Evolutionary conservation across 2,888 invertebrate genomes (phyloP).

Genomic region (Nysson spinosus): DNA sequence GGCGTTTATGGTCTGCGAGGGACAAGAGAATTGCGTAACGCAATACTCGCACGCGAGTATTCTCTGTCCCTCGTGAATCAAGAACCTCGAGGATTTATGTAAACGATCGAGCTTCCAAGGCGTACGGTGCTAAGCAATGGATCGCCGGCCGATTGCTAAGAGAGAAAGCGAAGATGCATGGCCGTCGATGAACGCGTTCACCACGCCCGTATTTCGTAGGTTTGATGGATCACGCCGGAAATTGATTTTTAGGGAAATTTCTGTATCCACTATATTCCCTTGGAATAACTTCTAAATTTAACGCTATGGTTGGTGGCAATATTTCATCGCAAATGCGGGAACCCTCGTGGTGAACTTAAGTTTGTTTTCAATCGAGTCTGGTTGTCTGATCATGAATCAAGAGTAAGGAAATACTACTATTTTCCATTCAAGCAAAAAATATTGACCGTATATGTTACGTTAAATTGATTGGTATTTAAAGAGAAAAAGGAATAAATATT

Average conservation of each 20-base stretch:
- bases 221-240: conserved; percentile 27
- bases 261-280: background rate
- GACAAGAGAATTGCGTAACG: conserved; percentile 40
- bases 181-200: conserved; percentile 14
- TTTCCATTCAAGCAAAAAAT: too few relatives aligned
- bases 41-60: conserved; percentile 28
- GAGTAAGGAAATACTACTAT: too few relatives aligned
- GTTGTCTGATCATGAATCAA: too few relatives aligned
- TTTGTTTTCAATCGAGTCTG: background rate
- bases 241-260: conserved; percentile 41
- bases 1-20: conserved; percentile 4
- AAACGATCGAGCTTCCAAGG: conserved; percentile 25
- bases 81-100: conserved; percentile 49
- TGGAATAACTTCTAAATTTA: background rate
- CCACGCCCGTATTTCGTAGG: conserved; percentile 11
- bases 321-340: too few relatives aligned
- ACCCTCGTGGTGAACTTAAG: too few relatives aligned
- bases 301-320: too few relatives aligned
- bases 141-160: conserved; percentile 22
- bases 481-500: too few relatives aligned
- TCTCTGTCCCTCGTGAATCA: conserved; percentile 47
- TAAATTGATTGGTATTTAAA: too few relatives aligned
- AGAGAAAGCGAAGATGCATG: conserved; percentile 26
- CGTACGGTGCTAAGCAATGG: too few relatives aligned
- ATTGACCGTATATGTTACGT: too few relatives aligned